phyloP scores from a whole-genome alignment of 2,113 vertebrate genomes.

The Ceyx melanurus region DNA sequence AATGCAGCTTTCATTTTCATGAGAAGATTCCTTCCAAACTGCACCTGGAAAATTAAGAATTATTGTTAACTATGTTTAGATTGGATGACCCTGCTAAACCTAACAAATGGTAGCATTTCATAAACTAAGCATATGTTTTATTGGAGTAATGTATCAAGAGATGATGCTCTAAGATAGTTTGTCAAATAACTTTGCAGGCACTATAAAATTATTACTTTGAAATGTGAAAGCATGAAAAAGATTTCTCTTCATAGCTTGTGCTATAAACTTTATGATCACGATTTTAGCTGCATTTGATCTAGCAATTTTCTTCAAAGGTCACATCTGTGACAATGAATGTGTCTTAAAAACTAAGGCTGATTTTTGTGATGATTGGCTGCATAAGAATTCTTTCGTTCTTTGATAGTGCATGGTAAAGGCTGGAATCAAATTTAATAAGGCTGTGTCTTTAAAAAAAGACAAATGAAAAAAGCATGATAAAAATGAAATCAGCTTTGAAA shows the following conservation, averaged over 20 bases:
- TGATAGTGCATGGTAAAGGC: not conserved
- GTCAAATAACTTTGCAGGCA: not conserved
- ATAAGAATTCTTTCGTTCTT: not conserved
- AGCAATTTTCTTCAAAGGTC: not conserved
- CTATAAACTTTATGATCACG: not conserved
- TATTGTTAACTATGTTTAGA: not conserved
- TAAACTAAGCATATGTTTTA: slow-evolving; percentile 21
- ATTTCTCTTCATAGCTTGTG: not conserved
- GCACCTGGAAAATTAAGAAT: slow-evolving; percentile 12
- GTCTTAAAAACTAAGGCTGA: not conserved
- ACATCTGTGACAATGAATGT: not conserved
- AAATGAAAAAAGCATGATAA: not conserved
- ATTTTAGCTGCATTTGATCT: not conserved
- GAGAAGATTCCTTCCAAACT: slow-evolving; percentile 27
- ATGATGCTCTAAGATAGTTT: not conserved
- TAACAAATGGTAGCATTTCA: slow-evolving; percentile 36
- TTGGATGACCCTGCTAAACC: slow-evolving; percentile 10
- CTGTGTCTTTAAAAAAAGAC: not conserved
- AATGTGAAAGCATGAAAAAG: not conserved
- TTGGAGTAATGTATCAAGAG: not conserved
- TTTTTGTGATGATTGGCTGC: not conserved
- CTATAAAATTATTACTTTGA: not conserved
- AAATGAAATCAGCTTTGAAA: not conserved
- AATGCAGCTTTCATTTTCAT: slow-evolving; percentile 17
- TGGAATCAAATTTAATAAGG: not conserved